Percentiles rank a stretch among this genome's conserved stretches.
These are phyloP conservation scores for Agrotis clavis DNA, from an alignment of 2,888 invertebrate genomes.

Conservation along the genomic window DNA sequence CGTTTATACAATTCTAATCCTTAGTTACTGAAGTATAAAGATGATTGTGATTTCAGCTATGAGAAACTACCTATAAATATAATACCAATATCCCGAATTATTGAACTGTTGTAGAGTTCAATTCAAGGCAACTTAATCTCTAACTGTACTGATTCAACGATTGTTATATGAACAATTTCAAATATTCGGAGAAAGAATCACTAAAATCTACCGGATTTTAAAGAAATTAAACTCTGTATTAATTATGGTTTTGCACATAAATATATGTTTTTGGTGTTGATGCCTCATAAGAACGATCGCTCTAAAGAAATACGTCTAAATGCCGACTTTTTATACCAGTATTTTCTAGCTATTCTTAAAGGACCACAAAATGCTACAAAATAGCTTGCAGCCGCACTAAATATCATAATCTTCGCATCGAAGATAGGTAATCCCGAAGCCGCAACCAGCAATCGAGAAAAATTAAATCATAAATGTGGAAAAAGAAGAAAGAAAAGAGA, in stretches of 20 bases:
- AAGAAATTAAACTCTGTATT: not conserved
- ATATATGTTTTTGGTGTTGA: not conserved
- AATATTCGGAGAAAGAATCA: too few relatives aligned
- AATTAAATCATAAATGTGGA: slow-evolving; percentile 43
- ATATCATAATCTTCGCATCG: slow-evolving; percentile 29
- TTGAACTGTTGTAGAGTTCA: slow-evolving; percentile 79
- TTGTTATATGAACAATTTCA: not conserved
- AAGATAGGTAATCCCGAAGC: slow-evolving; percentile 33
- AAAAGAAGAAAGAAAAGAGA: slow-evolving; percentile 41
- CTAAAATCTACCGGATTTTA: not conserved
- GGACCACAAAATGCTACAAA: slow-evolving; percentile 31
- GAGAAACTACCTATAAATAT: slow-evolving; percentile 57
- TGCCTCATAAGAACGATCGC: not conserved
- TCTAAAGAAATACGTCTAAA: not conserved
- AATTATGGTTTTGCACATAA: not conserved
- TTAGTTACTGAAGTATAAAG: slow-evolving; percentile 6
- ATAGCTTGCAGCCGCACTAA: slow-evolving; percentile 37
- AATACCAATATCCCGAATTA: slow-evolving; percentile 78
- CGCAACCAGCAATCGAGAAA: slow-evolving; percentile 39
- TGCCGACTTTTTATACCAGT: not conserved
- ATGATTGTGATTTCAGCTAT: slow-evolving; percentile 16
- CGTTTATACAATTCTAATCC: slow-evolving; percentile 10
- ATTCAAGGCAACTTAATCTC: slow-evolving; percentile 74
- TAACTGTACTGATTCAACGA: slow-evolving; percentile 74
- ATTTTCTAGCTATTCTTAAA: slow-evolving; percentile 5